phyloP scores from a whole-genome alignment of 1,140 invertebrate species.

The Halictus rubicundus region DNA sequence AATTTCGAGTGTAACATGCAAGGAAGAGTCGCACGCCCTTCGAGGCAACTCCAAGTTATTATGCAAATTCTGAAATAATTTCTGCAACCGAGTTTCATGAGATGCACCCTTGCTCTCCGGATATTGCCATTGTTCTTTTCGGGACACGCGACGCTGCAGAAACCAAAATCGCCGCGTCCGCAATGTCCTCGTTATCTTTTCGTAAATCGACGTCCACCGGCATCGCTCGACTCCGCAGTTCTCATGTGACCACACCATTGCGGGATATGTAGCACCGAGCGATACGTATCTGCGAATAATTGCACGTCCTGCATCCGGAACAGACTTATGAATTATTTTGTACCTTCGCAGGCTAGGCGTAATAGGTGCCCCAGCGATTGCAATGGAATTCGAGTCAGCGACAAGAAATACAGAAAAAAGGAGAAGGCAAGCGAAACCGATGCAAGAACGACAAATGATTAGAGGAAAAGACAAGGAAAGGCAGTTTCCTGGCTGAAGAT shows the following conservation, averaged over 20 bases:
- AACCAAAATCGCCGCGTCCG: too few species aligned
- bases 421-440: neutral
- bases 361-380: neutral
- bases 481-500: neutral
- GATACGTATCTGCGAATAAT: conserved; percentile 25
- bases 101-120: too few species aligned
- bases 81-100: too few species aligned
- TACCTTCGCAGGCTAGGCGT: neutral
- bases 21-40: too few species aligned
- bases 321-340: conserved; percentile 20
- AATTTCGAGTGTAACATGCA: too few species aligned
- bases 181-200: neutral
- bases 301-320: neutral
- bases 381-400: neutral
- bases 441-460: neutral
- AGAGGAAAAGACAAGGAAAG: neutral
- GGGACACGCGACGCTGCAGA: too few species aligned
- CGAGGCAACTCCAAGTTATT: too few species aligned
- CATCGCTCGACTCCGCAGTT: neutral
- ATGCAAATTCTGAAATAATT: too few species aligned
- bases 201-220: neutral
- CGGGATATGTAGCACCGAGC: neutral
- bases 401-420: neutral
- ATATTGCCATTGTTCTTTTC: too few species aligned
- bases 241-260: neutral